Percentiles rank a stretch among this genome's conserved stretches.
phyloP scores from a whole-genome alignment of 2,888 invertebrate genomes.

The Dicyrtoma fusca region DNA sequence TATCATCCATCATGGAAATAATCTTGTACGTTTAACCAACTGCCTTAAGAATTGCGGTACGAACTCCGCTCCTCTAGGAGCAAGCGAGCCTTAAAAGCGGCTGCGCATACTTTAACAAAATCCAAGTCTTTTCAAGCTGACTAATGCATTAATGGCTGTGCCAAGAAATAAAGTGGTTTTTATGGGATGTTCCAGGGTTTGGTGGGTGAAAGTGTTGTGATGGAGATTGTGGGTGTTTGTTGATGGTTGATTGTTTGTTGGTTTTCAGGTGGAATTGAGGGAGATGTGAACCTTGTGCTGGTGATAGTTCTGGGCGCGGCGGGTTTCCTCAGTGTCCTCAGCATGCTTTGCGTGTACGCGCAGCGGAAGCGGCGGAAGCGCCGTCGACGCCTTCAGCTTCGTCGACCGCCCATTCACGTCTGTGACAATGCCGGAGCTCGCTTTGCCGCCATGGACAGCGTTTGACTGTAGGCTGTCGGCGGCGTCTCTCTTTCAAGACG shows the following conservation, averaged over 20 bases:
- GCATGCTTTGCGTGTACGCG: constrained; percentile 64
- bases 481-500: neutral
- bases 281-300: constrained; percentile 59
- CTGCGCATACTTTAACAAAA: no score
- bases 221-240: no score
- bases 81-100: no score
- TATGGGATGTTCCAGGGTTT: no score
- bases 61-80: no score
- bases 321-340: constrained; percentile 61
- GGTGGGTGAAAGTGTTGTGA: no score
- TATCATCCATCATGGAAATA: neutral
- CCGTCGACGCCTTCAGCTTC: constrained; percentile 58
- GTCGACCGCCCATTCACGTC: constrained; percentile 61
- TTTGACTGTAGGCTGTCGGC: constrained; percentile 29
- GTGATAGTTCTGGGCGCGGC: constrained; percentile 63
- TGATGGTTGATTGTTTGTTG: no score
- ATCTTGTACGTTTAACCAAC: no score
- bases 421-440: constrained; percentile 66
- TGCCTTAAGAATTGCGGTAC: no score
- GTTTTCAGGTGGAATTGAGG: constrained; percentile 47
- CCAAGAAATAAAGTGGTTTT: no score
- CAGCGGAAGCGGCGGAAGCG: constrained; percentile 61
- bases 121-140: no score
- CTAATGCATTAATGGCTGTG: no score
- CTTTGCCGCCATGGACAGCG: constrained; percentile 56